Percentiles rank a stretch among this genome's conserved stretches.
These are phyloP conservation scores for Symphodus melops DNA, from an alignment of 2,113 vertebrate genomes.

Conservation along the genomic window DNA sequence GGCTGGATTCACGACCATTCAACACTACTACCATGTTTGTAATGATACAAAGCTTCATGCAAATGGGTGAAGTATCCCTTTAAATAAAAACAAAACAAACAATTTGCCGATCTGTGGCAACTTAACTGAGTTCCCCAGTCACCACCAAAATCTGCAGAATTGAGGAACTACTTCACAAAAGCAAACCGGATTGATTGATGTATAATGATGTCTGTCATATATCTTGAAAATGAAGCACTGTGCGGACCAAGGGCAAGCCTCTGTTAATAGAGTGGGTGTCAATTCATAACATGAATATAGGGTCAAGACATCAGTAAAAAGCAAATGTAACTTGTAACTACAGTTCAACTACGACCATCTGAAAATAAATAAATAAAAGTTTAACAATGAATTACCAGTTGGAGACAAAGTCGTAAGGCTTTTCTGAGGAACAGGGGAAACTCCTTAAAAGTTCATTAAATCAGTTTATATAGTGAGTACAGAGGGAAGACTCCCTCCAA, in stretches of 20 bases:
- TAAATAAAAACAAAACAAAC: too few species aligned
- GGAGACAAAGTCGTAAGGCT: conserved; percentile 11
- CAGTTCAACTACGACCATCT: background rate
- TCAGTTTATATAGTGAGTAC: conserved; percentile 42
- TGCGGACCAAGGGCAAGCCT: conserved; percentile 7
- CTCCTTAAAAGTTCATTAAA: conserved; percentile 54
- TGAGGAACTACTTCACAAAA: conserved; percentile 17
- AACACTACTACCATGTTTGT: too few species aligned
- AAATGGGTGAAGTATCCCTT: too few species aligned
- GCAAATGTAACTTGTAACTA: conserved; percentile 4
- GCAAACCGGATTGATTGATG: conserved; percentile 43
- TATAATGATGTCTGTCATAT: conserved; percentile 26
- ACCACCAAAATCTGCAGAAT: background rate
- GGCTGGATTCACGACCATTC: too few species aligned
- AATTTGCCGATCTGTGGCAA: background rate
- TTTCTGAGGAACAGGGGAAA: conserved; percentile 30
- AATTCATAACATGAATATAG: conserved; percentile 18
- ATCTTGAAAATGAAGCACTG: conserved; percentile 25
- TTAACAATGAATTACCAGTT: background rate
- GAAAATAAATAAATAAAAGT: background rate
- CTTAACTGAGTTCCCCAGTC: background rate
- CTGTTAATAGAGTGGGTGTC: conserved; percentile 23
- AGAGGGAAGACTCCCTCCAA: conserved; percentile 37
- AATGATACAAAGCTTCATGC: too few species aligned
- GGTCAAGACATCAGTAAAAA: conserved; percentile 26